Evolutionary conservation across 2,888 invertebrate genomes (phyloP), one percentile per base, ranked within the genome.

Genomic region (Nephrotoma guestfalica): DNA sequence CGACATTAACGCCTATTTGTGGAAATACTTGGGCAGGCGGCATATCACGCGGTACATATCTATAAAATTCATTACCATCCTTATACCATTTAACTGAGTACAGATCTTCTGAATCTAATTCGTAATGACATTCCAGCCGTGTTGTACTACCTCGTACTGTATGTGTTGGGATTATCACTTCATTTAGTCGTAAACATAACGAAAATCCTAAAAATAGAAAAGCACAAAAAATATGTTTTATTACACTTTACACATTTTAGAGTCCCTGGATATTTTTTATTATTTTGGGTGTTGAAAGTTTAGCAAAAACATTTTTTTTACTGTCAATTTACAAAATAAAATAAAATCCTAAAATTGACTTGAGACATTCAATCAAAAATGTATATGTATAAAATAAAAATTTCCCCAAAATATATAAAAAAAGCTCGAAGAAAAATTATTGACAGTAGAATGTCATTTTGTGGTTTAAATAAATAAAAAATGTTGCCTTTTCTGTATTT

Each of bases 21-120:
- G 94, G 93, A 91, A 97, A 97, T 89, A 95, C 94, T 91, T 96
- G 95, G 71, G 95, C 94, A 1, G 96, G 96, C 87, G 97, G 97
- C 90, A 93, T 93, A 91, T 97, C 96, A 86, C 95, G 93, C 30
- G 97, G 97, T 88, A 97, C 96, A 91, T 95, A 97, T 88, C 97
- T 93, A 93, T 96, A 97, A 93, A 97, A 97, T 92, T 97, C 97
- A 91, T 96, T 94, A 88, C 96, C 97, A 90, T 97, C 96, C 91
- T 97, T 97, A 93, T 97, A 97, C 97, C 97, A 97, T 92, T 97
- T 97, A 89, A 97, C 97, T 45, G 97, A 96, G 92, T 97, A 97
- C 86, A 97, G 93, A 86, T 94, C 94, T 91, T 97, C 97, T 4
- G 94, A 94, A 89, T 96, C 96, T 90, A 97, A 93, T 91, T 96